Evolutionary conservation across 2,888 invertebrate species (phyloP).

Genomic region (Brenthis ino): DNA sequence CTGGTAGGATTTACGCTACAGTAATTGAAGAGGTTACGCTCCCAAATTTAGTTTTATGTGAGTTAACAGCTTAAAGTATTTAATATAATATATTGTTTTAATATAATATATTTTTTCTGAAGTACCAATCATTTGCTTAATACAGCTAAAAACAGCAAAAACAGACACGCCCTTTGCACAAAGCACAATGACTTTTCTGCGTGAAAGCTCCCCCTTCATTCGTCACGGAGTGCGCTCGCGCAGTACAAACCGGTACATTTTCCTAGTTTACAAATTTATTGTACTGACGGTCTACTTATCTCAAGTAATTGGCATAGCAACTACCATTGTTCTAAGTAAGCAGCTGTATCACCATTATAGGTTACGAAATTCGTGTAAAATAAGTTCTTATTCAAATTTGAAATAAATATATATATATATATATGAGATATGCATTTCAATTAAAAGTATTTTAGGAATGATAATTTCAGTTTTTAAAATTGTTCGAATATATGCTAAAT

Average conservation of each 20-base stretch:
- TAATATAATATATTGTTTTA: neutral
- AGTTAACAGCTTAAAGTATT: neutral
- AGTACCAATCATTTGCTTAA: neutral
- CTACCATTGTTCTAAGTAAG: constrained; percentile 61
- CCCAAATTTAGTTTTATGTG: neutral
- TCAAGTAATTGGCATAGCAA: constrained; percentile 39
- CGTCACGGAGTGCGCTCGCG: constrained; percentile 33
- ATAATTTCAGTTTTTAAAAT: too few species aligned
- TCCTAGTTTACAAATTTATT: constrained; percentile 49
- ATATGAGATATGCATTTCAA: too few species aligned
- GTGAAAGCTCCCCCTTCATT: constrained; percentile 28
- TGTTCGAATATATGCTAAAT: too few species aligned
- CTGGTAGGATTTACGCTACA: constrained; percentile 22
- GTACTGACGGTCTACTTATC: constrained; percentile 37
- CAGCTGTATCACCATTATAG: constrained; percentile 51
- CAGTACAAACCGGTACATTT: constrained; percentile 32
- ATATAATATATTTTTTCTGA: neutral
- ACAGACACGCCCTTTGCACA: neutral
- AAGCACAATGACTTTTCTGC: constrained; percentile 18
- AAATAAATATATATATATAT: neutral
- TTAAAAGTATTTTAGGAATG: too few species aligned
- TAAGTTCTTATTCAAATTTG: neutral
- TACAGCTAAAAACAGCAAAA: neutral
- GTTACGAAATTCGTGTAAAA: neutral
- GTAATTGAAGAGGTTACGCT: constrained; percentile 23